phyloP scores from a whole-genome alignment of 2,797 vertebrate species.

The Hylomyscus alleni region DNA sequence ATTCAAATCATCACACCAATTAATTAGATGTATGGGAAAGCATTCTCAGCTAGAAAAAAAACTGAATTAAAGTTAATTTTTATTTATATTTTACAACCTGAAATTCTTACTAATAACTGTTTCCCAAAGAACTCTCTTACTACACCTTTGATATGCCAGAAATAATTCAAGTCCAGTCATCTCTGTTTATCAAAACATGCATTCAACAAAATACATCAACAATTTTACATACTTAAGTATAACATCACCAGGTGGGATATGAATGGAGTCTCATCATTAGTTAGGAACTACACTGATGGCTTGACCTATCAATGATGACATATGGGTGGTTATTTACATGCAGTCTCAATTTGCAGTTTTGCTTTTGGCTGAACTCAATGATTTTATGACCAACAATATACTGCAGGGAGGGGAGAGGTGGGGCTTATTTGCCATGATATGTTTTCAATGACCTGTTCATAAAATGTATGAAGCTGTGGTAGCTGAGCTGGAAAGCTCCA shows the following conservation, averaged over 20 bases:
- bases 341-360: constrained; percentile 60
- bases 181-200: not conserved
- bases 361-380: constrained; percentile 47
- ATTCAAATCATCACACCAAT: not conserved
- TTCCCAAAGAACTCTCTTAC: not conserved
- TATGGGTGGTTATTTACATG: not conserved
- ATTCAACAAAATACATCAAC: not conserved
- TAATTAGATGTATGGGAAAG: not conserved
- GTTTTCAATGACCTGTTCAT: not conserved
- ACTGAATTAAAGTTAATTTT: not conserved
- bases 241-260: not conserved
- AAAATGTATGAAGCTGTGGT: not conserved
- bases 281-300: not conserved
- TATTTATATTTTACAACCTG: constrained; percentile 13
- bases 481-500: not conserved
- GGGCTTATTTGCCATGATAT: not conserved
- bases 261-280: constrained; percentile 29
- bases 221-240: not conserved
- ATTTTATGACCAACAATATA: constrained; percentile 64
- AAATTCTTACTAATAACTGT: constrained; percentile 10
- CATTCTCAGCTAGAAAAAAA: not conserved
- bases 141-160: not conserved
- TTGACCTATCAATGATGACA: constrained; percentile 51
- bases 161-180: not conserved
- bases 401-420: not conserved